Base-by-base conservation (phyloP, 2,888 invertebrate genomes). In the Villa cingulata region DNA sequence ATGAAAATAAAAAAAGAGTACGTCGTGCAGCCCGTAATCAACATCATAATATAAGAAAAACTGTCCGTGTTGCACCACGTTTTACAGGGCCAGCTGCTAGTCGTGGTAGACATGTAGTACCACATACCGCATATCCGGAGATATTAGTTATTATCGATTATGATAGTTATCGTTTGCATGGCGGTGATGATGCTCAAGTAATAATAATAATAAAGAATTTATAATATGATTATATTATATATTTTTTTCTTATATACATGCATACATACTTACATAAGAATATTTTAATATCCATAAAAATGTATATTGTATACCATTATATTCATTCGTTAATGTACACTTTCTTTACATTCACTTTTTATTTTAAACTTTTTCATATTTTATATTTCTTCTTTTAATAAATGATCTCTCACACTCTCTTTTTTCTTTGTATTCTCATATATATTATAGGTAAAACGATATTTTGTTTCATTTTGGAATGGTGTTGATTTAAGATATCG, bases 381-480 rank as follows among this genome's bases (percentile, higher is more conserved):
- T 12, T 36, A 2, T 23, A 6, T 23, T 6, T 23, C n/a, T n/a
- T n/a, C n/a, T n/a, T n/a, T n/a, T n/a, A n/a, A n/a, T n/a, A n/a
- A n/a, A n/a, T n/a, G n/a, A n/a, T n/a, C n/a, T n/a, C n/a, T n/a
- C n/a, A n/a, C n/a, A n/a, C 7, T 23, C 23, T 23, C 7, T 23
- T 6, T 23, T 23, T 7, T 7, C 7, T 23, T 23, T 23, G 23
- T 23, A 23, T 23, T 23, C 38, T 23, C n/a, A 20, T 34, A 43
- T 18, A 5, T 32, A 49, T 56, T 55, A n/a, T 80, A 91, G 72
- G 90, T 92, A 57, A 92, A 92, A 66, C 75, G 90, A 50, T 92
- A 92, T 66, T 92, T 92, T 66, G 89, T 92, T 38, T 90, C 90
- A 37, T 94, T 94, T 68, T 92, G 92, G 91, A 92, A 92, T 67